Evolutionary conservation across 2,797 vertebrate genomes (phyloP), one percentile per base, ranked within the genome.

Genomic region (Acipenser transmontanus): DNA sequence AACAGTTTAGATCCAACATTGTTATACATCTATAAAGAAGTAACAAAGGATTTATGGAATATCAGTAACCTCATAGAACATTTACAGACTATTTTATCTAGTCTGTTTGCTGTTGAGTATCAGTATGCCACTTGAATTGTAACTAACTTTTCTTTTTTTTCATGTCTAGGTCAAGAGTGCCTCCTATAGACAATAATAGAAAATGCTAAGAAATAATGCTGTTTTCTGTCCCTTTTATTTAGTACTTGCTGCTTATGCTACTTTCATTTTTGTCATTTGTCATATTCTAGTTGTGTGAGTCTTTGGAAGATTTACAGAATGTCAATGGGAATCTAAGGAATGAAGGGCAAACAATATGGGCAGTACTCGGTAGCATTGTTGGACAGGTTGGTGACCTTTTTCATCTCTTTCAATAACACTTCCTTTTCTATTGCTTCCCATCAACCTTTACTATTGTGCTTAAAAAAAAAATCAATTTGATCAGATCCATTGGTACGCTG

Each of bases 261-360:
- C 51, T 47, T 13, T 68, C 12, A 52, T 8, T 14, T 56, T 69
- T 8, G 73, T 77, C 72, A 66, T 61, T 73, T 72, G 77, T 65
- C 63, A 69, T 67, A 74, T 14, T 71, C 68, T 78, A 98, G 95
- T 87, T 98, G 0, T 99, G 96, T 68, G 95, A 98, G 73, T 93
- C 93, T 67, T 86, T 99, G 81, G 95, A 99, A 87, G 95, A 98
- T 67, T 85, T 99, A 63, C 92, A 98, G 74, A 96, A 94, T 76
- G 84, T 93, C 79, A 98, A 97, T 69, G 92, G 94, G 64, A 91
- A 93, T 74, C 86, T 99, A 77, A 85, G 96, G 66, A 88, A 86
- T 52, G 95, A 99, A 84, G 97, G 97, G 17, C 96, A 98, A 83
- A 82, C 90, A 70, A 88, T 96, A 71, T 99, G 97, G 97, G 88